phyloP scores from a whole-genome alignment of 1,140 invertebrate species.

The Helicorthomorpha holstii region DNA sequence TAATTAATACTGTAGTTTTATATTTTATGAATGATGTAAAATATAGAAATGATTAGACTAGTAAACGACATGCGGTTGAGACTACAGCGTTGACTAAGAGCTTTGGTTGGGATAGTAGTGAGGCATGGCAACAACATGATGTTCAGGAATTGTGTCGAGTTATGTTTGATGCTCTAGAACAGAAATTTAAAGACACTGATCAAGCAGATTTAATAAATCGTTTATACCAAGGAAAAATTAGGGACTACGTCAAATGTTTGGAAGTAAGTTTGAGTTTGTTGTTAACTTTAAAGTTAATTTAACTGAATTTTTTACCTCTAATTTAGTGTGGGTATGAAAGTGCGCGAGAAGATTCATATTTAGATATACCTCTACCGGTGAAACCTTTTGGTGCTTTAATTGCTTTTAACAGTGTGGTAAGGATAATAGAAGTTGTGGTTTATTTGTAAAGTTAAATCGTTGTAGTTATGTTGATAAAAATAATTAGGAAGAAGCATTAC shows the following conservation, averaged over 20 bases:
- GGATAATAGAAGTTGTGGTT: conserved; percentile 15
- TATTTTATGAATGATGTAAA: neutral
- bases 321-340: conserved; percentile 59
- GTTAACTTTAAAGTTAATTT: neutral
- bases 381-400: conserved; percentile 60
- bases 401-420: conserved; percentile 61
- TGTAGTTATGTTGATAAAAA: neutral
- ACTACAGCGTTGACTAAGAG: conserved; percentile 74
- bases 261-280: conserved; percentile 27
- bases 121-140: conserved; percentile 86
- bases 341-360: conserved; percentile 62
- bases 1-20: conserved; percentile 6
- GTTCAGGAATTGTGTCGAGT: conserved; percentile 79
- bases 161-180: conserved; percentile 82
- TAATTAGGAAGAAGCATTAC: conserved; percentile 58
- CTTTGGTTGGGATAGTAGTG: conserved; percentile 80
- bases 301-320: neutral
- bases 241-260: conserved; percentile 80
- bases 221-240: conserved; percentile 63
- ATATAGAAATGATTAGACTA: conserved; percentile 38
- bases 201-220: conserved; percentile 67
- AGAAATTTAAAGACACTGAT: conserved; percentile 66
- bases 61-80: conserved; percentile 52
- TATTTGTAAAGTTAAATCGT: neutral
- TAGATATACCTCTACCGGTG: conserved; percentile 77